Conservation (phyloP, 2,888 invertebrate genomes). For the Diploptera punctata region DNA sequence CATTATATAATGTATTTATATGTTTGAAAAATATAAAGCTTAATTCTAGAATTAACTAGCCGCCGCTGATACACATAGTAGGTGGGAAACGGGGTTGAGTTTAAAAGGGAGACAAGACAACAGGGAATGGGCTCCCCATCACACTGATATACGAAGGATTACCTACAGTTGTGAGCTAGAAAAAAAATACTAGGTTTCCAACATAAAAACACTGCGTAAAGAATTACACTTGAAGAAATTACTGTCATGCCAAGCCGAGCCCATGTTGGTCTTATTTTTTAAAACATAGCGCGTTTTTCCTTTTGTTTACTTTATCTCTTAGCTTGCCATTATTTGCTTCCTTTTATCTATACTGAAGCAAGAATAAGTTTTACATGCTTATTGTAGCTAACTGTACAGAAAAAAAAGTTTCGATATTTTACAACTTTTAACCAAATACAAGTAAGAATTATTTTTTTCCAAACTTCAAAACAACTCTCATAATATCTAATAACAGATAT, state of each 20-base stretch:
- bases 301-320: background rate
- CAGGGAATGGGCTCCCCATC: conserved; percentile 6
- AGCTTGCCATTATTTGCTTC: background rate
- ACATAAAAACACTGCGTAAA: background rate
- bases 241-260: background rate
- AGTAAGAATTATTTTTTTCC: no score
- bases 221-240: conserved; percentile 6
- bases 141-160: conserved; percentile 16
- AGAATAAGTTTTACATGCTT: no score
- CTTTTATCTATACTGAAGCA: background rate
- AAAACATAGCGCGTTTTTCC: background rate
- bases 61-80: no score
- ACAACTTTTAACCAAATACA: no score
- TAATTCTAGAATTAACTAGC: no score
- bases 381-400: no score
- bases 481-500: no score
- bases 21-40: no score
- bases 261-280: conserved; percentile 10
- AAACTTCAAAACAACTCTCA: no score
- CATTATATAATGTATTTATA: no score
- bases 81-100: no score
- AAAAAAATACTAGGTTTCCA: conserved; percentile 7
- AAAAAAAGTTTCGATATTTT: no score
- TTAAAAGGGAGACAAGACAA: conserved; percentile 3
- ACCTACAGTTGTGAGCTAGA: background rate